A percentile compares a stretch with the other conserved stretches of the same genome.
phyloP scores from a whole-genome alignment of 2,797 vertebrate species.

The Antrozous pallidus region DNA sequence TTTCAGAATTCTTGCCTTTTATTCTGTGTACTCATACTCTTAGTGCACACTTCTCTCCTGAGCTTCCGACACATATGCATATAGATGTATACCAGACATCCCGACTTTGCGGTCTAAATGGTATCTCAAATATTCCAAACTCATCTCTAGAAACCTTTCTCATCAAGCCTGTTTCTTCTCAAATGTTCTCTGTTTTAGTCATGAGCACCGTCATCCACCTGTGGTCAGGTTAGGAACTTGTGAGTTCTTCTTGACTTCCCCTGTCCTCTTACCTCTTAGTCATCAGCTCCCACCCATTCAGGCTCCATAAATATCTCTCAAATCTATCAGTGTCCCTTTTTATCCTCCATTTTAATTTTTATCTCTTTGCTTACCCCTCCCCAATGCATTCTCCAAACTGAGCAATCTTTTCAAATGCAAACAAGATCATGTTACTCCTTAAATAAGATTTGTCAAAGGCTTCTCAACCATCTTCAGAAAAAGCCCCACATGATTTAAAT shows the following conservation, averaged over 20 bases:
- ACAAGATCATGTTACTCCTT: not conserved
- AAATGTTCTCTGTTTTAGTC: not conserved
- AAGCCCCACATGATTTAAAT: not conserved
- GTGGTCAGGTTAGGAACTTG: not conserved
- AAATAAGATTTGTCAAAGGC: not conserved
- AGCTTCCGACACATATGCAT: not conserved
- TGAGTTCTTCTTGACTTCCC: not conserved
- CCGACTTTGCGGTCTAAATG: not conserved
- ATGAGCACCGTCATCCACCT: not conserved
- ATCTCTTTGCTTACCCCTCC: not conserved
- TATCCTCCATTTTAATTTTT: not conserved
- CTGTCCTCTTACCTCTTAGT: not conserved
- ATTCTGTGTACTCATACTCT: not conserved
- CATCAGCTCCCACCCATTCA: not conserved
- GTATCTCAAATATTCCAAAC: not conserved
- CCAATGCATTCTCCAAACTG: slow-evolving; percentile 21
- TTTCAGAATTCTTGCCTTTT: not conserved
- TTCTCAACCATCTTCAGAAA: not conserved
- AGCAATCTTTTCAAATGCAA: slow-evolving; percentile 28
- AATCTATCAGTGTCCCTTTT: not conserved
- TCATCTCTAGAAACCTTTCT: not conserved
- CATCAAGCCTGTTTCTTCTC: not conserved
- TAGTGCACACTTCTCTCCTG: not conserved
- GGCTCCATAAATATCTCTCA: not conserved
- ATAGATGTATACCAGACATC: not conserved